These are phyloP conservation scores for Malthinus seriepunctatus DNA, from an alignment of 2,888 invertebrate species.

Conservation along the genomic window DNA sequence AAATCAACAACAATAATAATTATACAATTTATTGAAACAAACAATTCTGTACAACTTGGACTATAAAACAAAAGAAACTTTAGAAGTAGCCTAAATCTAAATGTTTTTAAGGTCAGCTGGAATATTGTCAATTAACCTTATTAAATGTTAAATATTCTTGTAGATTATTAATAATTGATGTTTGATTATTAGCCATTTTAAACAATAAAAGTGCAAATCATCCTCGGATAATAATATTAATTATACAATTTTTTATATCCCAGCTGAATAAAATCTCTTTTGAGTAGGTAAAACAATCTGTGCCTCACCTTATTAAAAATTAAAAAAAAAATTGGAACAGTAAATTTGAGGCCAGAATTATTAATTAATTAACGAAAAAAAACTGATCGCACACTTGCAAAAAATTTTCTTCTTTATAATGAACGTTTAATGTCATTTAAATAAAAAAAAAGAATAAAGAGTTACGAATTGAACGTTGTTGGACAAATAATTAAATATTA, in stretches of 20 bases:
- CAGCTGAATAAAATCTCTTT: constrained; percentile 24
- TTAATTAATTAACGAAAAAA: constrained; percentile 2
- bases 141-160: constrained; percentile 21
- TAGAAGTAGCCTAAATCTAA: constrained; percentile 28
- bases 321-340: constrained; percentile 9
- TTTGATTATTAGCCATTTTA: constrained; percentile 17
- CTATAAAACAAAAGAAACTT: constrained; percentile 14
- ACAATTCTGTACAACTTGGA: constrained; percentile 26
- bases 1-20: constrained; percentile 5
- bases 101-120: constrained; percentile 28
- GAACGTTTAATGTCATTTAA: constrained; percentile 21
- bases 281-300: constrained; percentile 20
- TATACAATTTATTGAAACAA: constrained; percentile 17
- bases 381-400: constrained; percentile 21
- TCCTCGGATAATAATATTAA: constrained; percentile 3
- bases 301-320: constrained; percentile 23
- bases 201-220: constrained; percentile 1
- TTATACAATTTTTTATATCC: constrained; percentile 17
- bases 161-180: constrained; percentile 21
- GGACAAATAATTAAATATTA: not conserved
- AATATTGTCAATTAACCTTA: constrained; percentile 29
- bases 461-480: not conserved
- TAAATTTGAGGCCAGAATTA: constrained; percentile 17
- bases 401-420: constrained; percentile 16
- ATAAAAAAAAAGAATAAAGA: not conserved